Evolutionary conservation across 2,797 vertebrate species (phyloP), one percentile per base, ranked within the genome.

Genomic region (Antennarius maculatus): DNA sequence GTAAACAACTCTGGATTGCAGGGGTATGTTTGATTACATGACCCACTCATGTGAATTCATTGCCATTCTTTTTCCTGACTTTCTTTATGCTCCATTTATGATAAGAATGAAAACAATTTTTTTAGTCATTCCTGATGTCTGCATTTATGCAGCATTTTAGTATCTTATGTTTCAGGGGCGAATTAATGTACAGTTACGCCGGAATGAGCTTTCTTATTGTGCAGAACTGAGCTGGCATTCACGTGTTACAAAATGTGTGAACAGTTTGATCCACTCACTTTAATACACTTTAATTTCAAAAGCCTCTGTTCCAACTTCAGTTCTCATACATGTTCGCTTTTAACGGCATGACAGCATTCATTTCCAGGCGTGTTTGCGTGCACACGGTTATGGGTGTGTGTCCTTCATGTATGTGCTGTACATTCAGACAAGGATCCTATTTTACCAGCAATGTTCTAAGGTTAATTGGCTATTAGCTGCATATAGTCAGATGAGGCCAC

Each of bases 231-330:
- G 60, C 54, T 45, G 66, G 54, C 34, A 54, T 73, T 69, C 55
- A 48, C 51, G 78, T 45, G 62, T 62, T 4, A 23, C 64, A 61
- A 74, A 72, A 78, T 58, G 23, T 41, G 66, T 62, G 78, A 83
- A 89, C 77, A 80, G 66, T 74, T 79, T 74, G 60, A 83, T 83
- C 69, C 57, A 69, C 57, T 85, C 60, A 81, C 87, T 87, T 85
- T 77, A 80, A 74, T 66, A 68, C 72, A 76, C 73, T 69, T 79
- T 86, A 81, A 81, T 81, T 56, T 79, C 71, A 69, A 51, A 64
- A 72, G 62, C 63, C 57, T 61, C 31, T 11, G 37, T 69, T 68
- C 31, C 55, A 76, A 76, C 79, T 72, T 81, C 84, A 82, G 69
- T 76, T 65, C 67, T 74, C 47, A 55, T 61, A 43, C n/a, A 47